Evolutionary conservation across 2,888 invertebrate species (phyloP).

Genomic region (Blera fallax): DNA sequence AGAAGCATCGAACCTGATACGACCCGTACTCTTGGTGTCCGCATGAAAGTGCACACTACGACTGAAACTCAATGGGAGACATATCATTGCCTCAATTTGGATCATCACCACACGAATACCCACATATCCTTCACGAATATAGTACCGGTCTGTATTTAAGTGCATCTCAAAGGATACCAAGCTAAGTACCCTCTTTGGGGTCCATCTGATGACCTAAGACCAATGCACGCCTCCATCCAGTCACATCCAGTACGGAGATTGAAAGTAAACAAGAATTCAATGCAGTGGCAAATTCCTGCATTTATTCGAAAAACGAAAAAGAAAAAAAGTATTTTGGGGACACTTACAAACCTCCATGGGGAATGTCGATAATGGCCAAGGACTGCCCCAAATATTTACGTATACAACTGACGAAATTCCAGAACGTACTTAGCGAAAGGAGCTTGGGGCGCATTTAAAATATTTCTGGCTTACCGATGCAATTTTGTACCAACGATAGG

Average conservation of each 20-base stretch:
- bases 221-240: background rate
- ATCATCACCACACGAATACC: background rate
- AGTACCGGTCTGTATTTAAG: conserved; percentile 2
- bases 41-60: background rate
- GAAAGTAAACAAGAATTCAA: background rate
- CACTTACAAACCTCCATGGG: background rate
- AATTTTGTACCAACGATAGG: background rate
- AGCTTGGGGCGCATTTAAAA: background rate
- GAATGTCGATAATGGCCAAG: background rate
- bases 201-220: conserved; percentile 5
- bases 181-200: conserved; percentile 8
- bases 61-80: background rate
- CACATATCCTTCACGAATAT: background rate
- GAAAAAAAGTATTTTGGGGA: background rate
- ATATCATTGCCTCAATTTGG: background rate
- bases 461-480: conserved; percentile 35
- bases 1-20: background rate
- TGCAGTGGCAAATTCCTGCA: background rate
- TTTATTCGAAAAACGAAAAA: background rate
- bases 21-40: background rate
- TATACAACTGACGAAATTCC: conserved; percentile 10
- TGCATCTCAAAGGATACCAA: conserved; percentile 16
- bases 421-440: background rate
- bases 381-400: conserved; percentile 4
- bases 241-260: background rate